Conservation (phyloP, 2,797 vertebrate genomes). For the Acanthornis magna region DNA sequence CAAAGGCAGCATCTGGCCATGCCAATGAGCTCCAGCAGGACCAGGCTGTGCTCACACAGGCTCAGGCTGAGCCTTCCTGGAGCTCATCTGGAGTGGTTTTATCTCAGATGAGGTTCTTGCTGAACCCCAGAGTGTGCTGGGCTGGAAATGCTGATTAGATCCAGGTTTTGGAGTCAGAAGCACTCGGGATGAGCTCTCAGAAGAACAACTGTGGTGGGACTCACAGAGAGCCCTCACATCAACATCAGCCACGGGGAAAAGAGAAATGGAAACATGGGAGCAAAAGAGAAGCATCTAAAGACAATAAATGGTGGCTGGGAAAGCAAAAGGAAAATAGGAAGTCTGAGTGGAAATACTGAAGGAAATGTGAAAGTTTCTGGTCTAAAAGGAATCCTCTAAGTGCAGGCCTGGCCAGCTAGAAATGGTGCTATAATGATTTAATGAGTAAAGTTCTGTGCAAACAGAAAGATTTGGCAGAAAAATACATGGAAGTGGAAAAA, state of each 20-base stretch:
- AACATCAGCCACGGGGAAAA: neutral
- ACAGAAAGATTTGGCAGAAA: neutral
- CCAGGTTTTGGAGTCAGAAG: neutral
- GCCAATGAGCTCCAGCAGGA: neutral
- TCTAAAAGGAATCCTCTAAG: neutral
- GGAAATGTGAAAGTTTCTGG: neutral
- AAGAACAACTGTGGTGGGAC: neutral
- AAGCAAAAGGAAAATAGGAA: neutral
- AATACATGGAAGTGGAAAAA: accelerated
- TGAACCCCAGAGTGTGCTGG: neutral
- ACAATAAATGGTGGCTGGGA: neutral
- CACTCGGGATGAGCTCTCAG: neutral
- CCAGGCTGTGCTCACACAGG: neutral
- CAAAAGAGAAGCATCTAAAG: neutral
- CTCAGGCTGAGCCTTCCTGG: neutral
- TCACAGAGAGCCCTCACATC: neutral
- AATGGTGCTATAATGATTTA: neutral
- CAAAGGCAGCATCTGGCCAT: neutral
- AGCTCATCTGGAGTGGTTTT: neutral
- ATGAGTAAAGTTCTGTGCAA: neutral
- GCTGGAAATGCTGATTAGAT: neutral
- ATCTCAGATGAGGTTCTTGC: neutral
- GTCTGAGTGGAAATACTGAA: neutral
- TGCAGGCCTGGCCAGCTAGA: neutral
- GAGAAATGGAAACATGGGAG: neutral